Percentiles rank a stretch among this genome's conserved stretches.
Evolutionary conservation across 1,140 invertebrate genomes (phyloP).

Genomic region (Pomacea maculata): DNA sequence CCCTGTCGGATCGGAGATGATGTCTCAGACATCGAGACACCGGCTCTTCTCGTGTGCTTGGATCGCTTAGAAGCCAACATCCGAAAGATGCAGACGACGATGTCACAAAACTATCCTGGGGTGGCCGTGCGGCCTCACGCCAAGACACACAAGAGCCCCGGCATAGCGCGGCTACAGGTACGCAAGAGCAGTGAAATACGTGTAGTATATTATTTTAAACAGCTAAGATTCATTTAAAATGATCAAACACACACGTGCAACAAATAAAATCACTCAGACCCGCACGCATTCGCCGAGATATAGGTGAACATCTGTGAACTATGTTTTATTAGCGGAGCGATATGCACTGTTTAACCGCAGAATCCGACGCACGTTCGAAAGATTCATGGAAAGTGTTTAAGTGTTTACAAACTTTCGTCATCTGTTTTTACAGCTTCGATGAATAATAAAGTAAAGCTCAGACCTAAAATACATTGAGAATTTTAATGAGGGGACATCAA

Average conservation of each 20-base stretch:
- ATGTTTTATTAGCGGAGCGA: no score
- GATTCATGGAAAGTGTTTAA: no score
- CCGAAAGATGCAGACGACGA: slow-evolving; percentile 21
- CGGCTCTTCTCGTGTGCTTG: slow-evolving; percentile 35
- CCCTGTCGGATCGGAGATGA: slow-evolving; percentile 29
- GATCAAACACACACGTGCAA: neutral
- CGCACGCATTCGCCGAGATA: neutral
- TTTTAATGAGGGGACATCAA: no score
- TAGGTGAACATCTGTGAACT: no score
- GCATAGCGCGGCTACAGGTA: slow-evolving; percentile 35
- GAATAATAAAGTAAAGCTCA: no score
- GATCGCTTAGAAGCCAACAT: slow-evolving; percentile 36
- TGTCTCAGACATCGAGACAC: slow-evolving; percentile 30
- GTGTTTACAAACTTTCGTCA: no score
- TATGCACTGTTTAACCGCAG: no score
- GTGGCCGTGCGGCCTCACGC: slow-evolving; percentile 32
- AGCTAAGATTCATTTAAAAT: neutral
- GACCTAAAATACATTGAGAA: no score
- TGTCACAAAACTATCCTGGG: slow-evolving; percentile 27
- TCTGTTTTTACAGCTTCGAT: no score
- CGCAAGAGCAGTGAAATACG: neutral
- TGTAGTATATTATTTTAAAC: neutral
- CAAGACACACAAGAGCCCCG: slow-evolving; percentile 41
- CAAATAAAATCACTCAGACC: neutral
- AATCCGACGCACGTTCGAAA: no score